These are phyloP conservation scores for Talpa occidentalis DNA, from an alignment of 2,113 vertebrate genomes.

Conservation along the genomic window DNA sequence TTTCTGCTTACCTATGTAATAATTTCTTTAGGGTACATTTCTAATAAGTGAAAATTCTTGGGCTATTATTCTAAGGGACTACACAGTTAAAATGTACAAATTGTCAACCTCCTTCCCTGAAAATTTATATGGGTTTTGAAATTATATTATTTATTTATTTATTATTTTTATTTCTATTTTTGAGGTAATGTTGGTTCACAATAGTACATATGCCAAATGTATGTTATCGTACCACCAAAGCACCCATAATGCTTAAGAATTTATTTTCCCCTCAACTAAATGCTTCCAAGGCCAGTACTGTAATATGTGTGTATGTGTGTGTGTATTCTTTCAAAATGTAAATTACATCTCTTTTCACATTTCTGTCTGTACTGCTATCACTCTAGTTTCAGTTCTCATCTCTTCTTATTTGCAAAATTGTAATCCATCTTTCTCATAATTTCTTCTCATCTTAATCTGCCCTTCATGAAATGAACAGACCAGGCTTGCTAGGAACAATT, in stretches of 20 bases:
- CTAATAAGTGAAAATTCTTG: too few species aligned
- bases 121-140: too few species aligned
- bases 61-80: too few species aligned
- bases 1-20: too few species aligned
- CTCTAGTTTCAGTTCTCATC: neutral
- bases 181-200: too few species aligned
- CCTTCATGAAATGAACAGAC: neutral
- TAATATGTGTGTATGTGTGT: neutral
- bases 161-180: too few species aligned
- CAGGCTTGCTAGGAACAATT: neutral
- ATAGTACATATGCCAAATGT: too few species aligned
- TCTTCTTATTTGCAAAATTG: neutral
- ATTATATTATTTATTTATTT: too few species aligned
- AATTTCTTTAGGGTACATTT: too few species aligned
- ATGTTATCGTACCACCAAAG: too few species aligned
- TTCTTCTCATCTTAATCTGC: neutral
- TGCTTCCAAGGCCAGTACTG: neutral
- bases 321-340: neutral
- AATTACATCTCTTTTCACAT: neutral
- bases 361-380: neutral
- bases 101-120: too few species aligned
- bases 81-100: too few species aligned
- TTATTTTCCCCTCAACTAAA: neutral
- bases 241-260: neutral
- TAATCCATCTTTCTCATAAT: neutral